Evolutionary conservation across 2,888 invertebrate species (phyloP).

Genomic region (Phaedon cochleariae): DNA sequence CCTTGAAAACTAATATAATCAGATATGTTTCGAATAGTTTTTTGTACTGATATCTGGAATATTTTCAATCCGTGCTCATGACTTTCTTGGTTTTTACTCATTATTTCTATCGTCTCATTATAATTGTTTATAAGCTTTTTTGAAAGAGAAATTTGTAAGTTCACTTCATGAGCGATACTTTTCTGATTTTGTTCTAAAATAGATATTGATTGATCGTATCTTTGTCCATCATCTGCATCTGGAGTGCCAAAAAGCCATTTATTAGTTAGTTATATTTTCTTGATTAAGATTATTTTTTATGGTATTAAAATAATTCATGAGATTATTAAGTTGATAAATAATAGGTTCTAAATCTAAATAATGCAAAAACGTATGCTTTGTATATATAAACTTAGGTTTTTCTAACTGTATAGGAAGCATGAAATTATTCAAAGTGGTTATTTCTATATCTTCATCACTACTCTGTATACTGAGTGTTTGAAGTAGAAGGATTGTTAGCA

Average conservation of each 20-base stretch:
- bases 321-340: neutral
- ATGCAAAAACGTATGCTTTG: neutral
- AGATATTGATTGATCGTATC: conserved; percentile 12
- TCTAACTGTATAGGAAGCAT: neutral
- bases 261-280: neutral
- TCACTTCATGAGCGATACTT: neutral
- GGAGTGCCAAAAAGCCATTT: conserved; percentile 28
- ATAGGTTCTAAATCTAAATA: neutral
- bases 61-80: neutral
- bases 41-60: no score
- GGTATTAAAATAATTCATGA: neutral
- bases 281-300: neutral
- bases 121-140: conserved; percentile 1
- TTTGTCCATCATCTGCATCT: conserved; percentile 22
- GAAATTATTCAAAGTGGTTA: neutral
- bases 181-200: conserved; percentile 21
- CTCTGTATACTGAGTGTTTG: no score
- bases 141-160: conserved; percentile 11
- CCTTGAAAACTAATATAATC: conserved; percentile 4
- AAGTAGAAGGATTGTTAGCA: neutral
- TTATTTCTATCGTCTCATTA: neutral
- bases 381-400: neutral
- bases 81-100: neutral
- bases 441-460: neutral
- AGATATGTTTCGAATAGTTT: no score